Base-by-base conservation (phyloP, 2,113 vertebrate genomes). In the Numenius arquata region DNA sequence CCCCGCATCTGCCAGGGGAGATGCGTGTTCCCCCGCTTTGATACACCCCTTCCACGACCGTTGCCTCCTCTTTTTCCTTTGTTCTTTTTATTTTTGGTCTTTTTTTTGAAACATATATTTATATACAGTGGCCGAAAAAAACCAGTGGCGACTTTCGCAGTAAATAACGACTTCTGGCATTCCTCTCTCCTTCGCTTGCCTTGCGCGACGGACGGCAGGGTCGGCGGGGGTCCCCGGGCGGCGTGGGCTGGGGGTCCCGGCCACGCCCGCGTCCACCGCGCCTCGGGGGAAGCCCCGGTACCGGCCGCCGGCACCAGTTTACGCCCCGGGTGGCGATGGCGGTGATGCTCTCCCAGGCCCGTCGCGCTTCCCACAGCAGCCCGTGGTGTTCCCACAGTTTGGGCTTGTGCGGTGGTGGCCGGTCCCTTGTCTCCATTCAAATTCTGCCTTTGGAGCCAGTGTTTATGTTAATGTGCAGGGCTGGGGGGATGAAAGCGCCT, bases 391-490 rank as follows among this genome's bases (percentile, higher is more conserved):
- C 95, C 95, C 96, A 95, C 95, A 95, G 71, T 91, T 88, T 58
- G 89, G 71, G 89, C 78, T 82, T 90, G 94, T 89, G 73, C 95
- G 25, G 32, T 34, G 83, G 87, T 86, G 92, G 80, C 73, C 79
- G 68, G 68, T 92, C 55, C 76, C 92, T 91, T 88, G 97, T 59
- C 95, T 94, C 95, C 97, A 98, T 98, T 98, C 97, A 98, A 95
- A 98, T 97, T 97, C 97, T 96, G 96, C 96, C 96, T 97, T 96
- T 95, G 82, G 95, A 96, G 94, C 85, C 97, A 55, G 96, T 97
- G 98, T 98, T 98, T 98, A 98, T 98, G 98, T 97, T 98, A 98
- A 98, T 98, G 85, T 53, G 81, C 96, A 13, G 80, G 75, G 93
- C 96, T 93, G 86, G 85, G 89, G 96, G 97, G 98, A 98, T 98